Percentiles rank a stretch among this genome's conserved stretches.
Conservation (phyloP, 2,888 invertebrate genomes). For the Gibbula magus region DNA sequence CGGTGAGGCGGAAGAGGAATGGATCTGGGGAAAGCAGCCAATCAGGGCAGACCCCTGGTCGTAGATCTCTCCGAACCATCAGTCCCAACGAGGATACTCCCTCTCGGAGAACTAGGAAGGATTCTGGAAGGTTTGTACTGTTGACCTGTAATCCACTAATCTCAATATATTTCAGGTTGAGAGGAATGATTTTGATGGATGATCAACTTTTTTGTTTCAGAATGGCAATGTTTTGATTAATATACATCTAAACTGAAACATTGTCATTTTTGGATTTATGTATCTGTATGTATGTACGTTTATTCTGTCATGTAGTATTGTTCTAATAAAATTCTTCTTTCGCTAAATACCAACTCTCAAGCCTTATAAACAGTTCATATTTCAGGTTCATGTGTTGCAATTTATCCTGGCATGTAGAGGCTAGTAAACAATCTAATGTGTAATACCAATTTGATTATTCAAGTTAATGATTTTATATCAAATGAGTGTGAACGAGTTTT, state of each 20-base stretch:
- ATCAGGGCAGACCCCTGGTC: conserved; percentile 22
- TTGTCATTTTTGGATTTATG: neutral
- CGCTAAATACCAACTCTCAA: too few species aligned
- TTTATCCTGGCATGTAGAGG: too few species aligned
- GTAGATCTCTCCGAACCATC: neutral
- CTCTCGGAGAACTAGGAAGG: neutral
- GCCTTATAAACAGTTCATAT: too few species aligned
- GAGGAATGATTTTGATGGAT: neutral
- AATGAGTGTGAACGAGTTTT: too few species aligned
- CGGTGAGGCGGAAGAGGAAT: neutral
- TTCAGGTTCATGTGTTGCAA: too few species aligned
- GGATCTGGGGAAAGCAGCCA: conserved; percentile 30
- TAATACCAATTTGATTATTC: neutral
- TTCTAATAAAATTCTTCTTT: too few species aligned
- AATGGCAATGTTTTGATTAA: neutral
- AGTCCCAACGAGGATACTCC: neutral
- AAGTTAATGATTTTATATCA: neutral
- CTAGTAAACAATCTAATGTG: too few species aligned
- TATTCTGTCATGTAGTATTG: neutral
- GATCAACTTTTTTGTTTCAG: too few species aligned
- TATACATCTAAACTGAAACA: neutral
- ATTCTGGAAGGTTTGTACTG: conserved; percentile 7
- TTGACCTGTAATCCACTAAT: too few species aligned
- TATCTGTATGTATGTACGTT: too few species aligned
- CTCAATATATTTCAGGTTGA: neutral